A percentile compares a stretch with the other conserved stretches of the same genome.
These are phyloP conservation scores for Drosophila neotestacea DNA, from an alignment of 2,888 invertebrate species.

Conservation along the genomic window DNA sequence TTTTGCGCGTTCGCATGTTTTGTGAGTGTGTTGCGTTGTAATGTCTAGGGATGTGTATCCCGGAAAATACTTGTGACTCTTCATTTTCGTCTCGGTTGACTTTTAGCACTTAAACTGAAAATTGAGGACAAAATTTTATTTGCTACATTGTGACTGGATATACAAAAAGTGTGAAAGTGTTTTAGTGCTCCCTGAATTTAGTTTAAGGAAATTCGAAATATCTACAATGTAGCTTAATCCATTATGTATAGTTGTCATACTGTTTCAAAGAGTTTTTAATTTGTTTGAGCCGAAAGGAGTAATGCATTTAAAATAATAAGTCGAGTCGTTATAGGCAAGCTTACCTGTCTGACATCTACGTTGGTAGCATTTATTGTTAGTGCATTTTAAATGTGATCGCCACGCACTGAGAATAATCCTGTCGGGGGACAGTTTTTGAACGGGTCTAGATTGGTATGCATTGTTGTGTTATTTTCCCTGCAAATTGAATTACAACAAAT, in stretches of 20 bases:
- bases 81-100: conserved; percentile 67
- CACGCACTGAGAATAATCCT: too few species aligned
- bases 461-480: too few species aligned
- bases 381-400: too few species aligned
- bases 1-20: conserved; percentile 87
- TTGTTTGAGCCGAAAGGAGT: not conserved
- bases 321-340: too few species aligned
- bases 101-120: conserved; percentile 41
- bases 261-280: not conserved
- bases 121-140: conserved; percentile 42
- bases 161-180: not conserved
- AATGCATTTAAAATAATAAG: not conserved
- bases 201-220: not conserved
- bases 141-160: not conserved
- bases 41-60: conserved; percentile 28
- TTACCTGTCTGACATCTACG: too few species aligned
- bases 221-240: not conserved
- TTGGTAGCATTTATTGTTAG: too few species aligned
- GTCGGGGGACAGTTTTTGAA: too few species aligned
- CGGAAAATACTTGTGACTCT: conserved; percentile 79
- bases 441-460: too few species aligned
- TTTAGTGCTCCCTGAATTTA: not conserved
- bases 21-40: conserved; percentile 56
- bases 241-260: not conserved
- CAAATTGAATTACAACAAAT: too few species aligned